Percentiles rank a stretch among this genome's conserved stretches.
Evolutionary conservation across 2,797 vertebrate genomes (phyloP).

Genomic region (Macrochelys suwanniensis): DNA sequence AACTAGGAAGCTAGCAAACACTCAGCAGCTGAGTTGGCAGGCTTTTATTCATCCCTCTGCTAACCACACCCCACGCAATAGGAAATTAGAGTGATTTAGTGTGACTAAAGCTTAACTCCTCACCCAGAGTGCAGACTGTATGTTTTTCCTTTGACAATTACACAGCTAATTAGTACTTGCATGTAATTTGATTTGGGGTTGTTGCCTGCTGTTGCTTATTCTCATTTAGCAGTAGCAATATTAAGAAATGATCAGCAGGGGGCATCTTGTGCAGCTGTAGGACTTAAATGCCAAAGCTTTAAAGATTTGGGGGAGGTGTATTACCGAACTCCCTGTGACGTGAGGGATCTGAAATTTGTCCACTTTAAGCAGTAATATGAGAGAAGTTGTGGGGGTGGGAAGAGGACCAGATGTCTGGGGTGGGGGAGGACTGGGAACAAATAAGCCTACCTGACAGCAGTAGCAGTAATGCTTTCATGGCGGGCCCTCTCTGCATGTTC

Average conservation of each 20-base stretch:
- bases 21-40: slow-evolving; percentile 38
- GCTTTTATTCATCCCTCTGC: slow-evolving; percentile 18
- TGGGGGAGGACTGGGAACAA: neutral
- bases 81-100: slow-evolving; percentile 60
- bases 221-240: slow-evolving; percentile 32
- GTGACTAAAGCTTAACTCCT: slow-evolving; percentile 59
- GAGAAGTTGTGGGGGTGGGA: neutral
- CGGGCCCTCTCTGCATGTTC: rapidly evolving
- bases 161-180: slow-evolving; percentile 53
- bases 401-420: neutral
- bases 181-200: slow-evolving; percentile 62
- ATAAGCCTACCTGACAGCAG: rapidly evolving
- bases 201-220: slow-evolving; percentile 41
- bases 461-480: neutral
- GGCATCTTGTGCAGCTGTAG: slow-evolving; percentile 57
- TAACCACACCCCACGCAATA: slow-evolving; percentile 28
- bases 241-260: slow-evolving; percentile 56
- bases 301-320: neutral
- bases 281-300: slow-evolving; percentile 44
- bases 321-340: neutral
- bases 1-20: neutral
- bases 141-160: slow-evolving; percentile 49
- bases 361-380: neutral
- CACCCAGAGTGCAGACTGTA: slow-evolving; percentile 3
- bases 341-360: neutral